Conservation (phyloP, 1,140 invertebrate species). For the Trachymyrmex septentrionalis region DNA sequence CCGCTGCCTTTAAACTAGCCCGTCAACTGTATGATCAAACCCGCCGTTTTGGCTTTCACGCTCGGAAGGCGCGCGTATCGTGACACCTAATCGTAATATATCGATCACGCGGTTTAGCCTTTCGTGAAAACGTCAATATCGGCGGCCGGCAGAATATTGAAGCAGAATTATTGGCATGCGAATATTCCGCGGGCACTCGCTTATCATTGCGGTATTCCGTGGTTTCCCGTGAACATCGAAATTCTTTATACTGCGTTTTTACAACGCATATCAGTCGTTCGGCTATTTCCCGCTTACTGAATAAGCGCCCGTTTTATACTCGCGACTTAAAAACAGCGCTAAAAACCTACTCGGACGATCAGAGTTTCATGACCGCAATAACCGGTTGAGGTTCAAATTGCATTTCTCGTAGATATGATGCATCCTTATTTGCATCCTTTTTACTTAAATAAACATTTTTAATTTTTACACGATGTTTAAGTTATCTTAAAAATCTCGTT, state of each 20-base stretch:
- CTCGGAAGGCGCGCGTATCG: conserved; percentile 34
- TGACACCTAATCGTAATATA: conserved; percentile 73
- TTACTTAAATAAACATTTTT: neutral
- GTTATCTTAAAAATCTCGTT: no score
- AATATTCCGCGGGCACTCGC: conserved; percentile 58
- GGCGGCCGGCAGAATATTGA: conserved; percentile 62
- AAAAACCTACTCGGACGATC: conserved; percentile 19
- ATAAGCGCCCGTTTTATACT: conserved; percentile 6
- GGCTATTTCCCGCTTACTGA: conserved; percentile 49
- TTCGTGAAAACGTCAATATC: conserved; percentile 75
- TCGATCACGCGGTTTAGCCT: conserved; percentile 74
- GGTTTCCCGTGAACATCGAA: conserved; percentile 10
- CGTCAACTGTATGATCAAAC: conserved; percentile 49
- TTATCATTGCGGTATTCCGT: conserved; percentile 71
- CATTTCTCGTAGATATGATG: neutral
- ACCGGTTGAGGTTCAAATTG: neutral
- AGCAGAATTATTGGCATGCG: conserved; percentile 73
- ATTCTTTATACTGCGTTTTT: conserved; percentile 35
- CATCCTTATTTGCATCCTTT: neutral
- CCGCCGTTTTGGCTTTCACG: conserved; percentile 52
- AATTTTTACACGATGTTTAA: no score
- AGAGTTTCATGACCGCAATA: neutral
- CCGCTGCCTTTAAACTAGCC: conserved; percentile 54
- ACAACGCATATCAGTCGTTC: conserved; percentile 17
- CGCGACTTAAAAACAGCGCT: conserved; percentile 3